These are phyloP conservation scores for Geococcyx californianus DNA, from an alignment of 2,113 vertebrate species.

Conservation along the genomic window DNA sequence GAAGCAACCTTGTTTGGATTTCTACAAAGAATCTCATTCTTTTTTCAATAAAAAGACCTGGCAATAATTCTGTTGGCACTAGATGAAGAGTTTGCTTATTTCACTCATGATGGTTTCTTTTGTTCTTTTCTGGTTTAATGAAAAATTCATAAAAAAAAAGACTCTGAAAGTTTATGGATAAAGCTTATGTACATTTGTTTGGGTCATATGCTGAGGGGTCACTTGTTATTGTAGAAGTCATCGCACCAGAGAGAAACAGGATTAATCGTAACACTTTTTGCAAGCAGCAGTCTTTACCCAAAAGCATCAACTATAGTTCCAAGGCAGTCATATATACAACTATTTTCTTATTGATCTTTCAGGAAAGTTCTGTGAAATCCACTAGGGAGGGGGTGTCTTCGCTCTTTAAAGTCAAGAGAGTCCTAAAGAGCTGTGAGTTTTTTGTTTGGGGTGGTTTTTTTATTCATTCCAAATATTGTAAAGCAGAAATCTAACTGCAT, in stretches of 20 bases:
- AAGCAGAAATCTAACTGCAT: not conserved
- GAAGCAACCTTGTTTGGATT: slow-evolving; percentile 42
- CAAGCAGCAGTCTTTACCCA: not conserved
- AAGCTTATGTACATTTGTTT: slow-evolving; percentile 22
- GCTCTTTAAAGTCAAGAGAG: not conserved
- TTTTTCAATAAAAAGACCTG: slow-evolving; percentile 66
- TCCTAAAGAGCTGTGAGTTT: not conserved
- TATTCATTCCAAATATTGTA: not conserved
- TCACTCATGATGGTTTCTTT: slow-evolving; percentile 25
- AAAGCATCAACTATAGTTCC: not conserved
- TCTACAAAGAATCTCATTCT: slow-evolving; percentile 56
- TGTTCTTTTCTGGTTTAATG: slow-evolving; percentile 49
- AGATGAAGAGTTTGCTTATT: slow-evolving; percentile 64
- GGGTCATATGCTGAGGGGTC: not conserved
- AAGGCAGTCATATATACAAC: no score
- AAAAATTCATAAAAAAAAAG: slow-evolving; percentile 42
- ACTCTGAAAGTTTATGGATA: slow-evolving; percentile 23
- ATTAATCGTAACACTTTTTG: not conserved
- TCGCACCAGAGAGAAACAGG: not conserved
- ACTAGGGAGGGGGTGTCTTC: not conserved
- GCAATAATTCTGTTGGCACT: slow-evolving; percentile 66
- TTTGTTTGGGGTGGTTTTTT: not conserved
- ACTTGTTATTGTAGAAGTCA: not conserved
- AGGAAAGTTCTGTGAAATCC: not conserved
- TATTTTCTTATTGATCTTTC: not conserved